These are phyloP conservation scores for Ptychoptera albimana DNA, from an alignment of 2,888 invertebrate species.

Conservation along the genomic window DNA sequence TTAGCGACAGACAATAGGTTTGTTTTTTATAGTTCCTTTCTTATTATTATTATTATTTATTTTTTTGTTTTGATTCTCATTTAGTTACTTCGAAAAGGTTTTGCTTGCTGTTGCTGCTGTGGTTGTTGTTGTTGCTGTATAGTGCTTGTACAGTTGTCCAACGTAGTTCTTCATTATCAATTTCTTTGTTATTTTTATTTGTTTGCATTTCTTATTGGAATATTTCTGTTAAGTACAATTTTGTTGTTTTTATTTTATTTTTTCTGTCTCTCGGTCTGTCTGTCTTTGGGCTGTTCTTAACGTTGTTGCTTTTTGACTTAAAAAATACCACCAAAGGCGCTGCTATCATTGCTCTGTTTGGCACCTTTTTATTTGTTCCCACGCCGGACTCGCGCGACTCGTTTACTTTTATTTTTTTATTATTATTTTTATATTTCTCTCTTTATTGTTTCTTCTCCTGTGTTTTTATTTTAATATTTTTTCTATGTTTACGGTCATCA, in stretches of 20 bases:
- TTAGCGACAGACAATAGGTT: no score
- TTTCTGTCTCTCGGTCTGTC: not conserved
- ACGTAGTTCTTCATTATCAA: no score
- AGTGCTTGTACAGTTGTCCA: no score
- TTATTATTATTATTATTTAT: no score
- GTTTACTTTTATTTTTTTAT: not conserved
- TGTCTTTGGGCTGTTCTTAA: not conserved
- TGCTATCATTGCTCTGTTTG: not conserved
- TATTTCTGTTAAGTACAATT: no score
- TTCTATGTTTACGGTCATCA: not conserved
- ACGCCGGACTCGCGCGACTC: conserved; percentile 1
- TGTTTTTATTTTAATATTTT: not conserved
- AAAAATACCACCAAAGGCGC: not conserved
- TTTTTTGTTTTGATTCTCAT: no score
- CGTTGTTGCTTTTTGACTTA: not conserved
- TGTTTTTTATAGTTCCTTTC: no score
- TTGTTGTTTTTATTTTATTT: not conserved
- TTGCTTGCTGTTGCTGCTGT: no score
- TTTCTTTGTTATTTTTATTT: no score
- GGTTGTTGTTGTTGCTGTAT: no score
- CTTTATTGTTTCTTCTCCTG: not conserved
- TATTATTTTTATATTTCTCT: not conserved
- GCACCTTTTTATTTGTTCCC: not conserved
- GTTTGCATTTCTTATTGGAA: no score
- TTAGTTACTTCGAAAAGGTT: no score